Base-by-base conservation (phyloP, 2,797 vertebrate genomes). In the Peromyscus eremicus region DNA sequence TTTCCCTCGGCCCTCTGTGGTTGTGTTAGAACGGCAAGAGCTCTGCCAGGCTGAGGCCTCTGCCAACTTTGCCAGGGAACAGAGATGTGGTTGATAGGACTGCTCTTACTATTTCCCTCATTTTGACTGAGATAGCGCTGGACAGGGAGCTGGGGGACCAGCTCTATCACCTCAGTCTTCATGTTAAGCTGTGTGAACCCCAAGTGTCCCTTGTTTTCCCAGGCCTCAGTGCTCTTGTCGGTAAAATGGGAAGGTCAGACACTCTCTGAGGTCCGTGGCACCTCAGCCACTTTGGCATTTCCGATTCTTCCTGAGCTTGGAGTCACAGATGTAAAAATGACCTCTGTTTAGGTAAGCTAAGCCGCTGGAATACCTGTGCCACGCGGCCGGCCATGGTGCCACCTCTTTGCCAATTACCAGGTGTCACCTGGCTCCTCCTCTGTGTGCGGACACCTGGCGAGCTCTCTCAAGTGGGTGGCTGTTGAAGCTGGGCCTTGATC, bases 341-440 rank as follows among this genome's bases (percentile, higher is more conserved):
- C 49, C 55, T 85, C 57, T 88, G 70, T 49, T 89, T 92, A 43
- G 37, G 11, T 37, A 37, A 92, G 71, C 86, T 49, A 71, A 96
- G 87, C 71, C 86, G 77, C 77, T 95, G 92, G 93, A 66, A 86
- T 46, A 94, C 92, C 94, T 96, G 71, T 83, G 34, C 29, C 40
- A 32, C 25, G 19, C 6, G 19, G 19, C 40, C 40, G n/a, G n/a
- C 57, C 19, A 17, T 64, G 75, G 43, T 29, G 11, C 49, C 93
- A 93, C 70, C 29, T 76, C 40, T 83, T 76, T 80, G 64, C 79
- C 52, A 73, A 43, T 64, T 52, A 52, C 34, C 80, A 91, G 93
- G 87, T 95, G 81, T 89, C 77, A 70, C n/a, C 16, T 37, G 49
- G 60, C 92, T 94, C 92, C 94, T 97, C 92, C 84, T 71, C 68